Evolutionary conservation across 2,888 invertebrate genomes (phyloP), one percentile per base, ranked within the genome.

Genomic region (Sinotaia quadrata): DNA sequence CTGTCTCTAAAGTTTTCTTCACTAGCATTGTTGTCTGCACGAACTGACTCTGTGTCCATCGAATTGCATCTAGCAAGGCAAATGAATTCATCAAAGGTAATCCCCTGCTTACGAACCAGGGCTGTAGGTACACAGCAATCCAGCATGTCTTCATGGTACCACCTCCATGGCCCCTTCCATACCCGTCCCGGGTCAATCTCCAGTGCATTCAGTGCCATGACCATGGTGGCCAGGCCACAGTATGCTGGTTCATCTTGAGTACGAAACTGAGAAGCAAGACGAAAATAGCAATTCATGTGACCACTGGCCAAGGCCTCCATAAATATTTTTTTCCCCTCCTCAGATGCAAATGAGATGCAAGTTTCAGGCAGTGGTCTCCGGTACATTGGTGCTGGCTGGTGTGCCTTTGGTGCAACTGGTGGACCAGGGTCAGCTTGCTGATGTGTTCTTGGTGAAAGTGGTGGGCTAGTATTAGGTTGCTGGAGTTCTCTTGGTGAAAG

Each of bases 81-180:
- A 3, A 80, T 69, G 69, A 88, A 88, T 73, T 88, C 84, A 3
- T 82, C 81, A 58, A 88, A 76, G 15, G 80, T 87, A 44, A 88
- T 84, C 8, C 88, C 88, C 18, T 81, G 77, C 58, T 75, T 66
- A 33, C 77, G 75, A 0, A 86, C 78, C n/a, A 77, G 68, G 37
- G 84, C 80, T 2, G 87, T 72, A 0, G 87, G 84, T 3, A 85
- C 81, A 73, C 89, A 89, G 70, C 88, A 89, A 71, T 88, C 87
- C 24, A 89, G 78, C 88, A 89, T 89, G 37, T 84, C 79, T 75
- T 89, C 89, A 74, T 89, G 88, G 75, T 88, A 89, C 85, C 88
- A 89, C 27, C 88, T 79, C 89, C 89, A 89, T 3, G 86, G 84
- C 0, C 86, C 73, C 85, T 57, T 7, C 27, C 15, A 65, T n/a